A percentile compares a stretch with the other conserved stretches of the same genome.
Evolutionary conservation across 2,797 vertebrate species (phyloP).

Genomic region (Macroramphosus scolopax): DNA sequence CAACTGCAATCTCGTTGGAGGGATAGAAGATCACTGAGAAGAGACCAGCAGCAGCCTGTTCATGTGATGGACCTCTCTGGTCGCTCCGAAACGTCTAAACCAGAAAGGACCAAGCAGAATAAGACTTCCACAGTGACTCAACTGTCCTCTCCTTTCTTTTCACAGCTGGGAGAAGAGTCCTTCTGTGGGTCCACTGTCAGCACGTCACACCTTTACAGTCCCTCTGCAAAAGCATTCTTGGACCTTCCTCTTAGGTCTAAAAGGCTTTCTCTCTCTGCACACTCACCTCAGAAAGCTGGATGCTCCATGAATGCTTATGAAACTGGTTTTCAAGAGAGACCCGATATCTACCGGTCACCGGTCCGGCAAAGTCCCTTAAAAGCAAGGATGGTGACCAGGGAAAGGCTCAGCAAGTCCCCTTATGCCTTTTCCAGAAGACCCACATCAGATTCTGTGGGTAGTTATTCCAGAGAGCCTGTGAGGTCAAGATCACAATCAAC

Average conservation of each 20-base stretch:
- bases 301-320: background rate
- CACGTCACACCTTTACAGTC: constrained; percentile 7
- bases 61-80: constrained; percentile 51
- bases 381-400: constrained; percentile 3
- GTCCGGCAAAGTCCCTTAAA: constrained; percentile 52
- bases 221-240: constrained; percentile 6
- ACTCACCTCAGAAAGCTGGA: background rate
- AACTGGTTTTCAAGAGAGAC: constrained; percentile 4
- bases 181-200: background rate
- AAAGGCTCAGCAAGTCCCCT: constrained; percentile 33
- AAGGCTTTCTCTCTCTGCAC: constrained; percentile 9
- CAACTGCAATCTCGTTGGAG: constrained; percentile 25
- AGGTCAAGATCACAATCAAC: constrained; percentile 4
- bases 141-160: background rate
- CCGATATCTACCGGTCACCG: constrained; percentile 29
- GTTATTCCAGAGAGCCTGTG: constrained; percentile 2
- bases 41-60: constrained; percentile 9
- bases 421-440: constrained; percentile 29
- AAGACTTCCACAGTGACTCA: constrained; percentile 40
- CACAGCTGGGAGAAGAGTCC: background rate
- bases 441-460: background rate
- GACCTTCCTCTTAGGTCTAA: constrained; percentile 14
- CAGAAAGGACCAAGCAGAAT: constrained; percentile 7
- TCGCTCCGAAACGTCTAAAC: background rate
- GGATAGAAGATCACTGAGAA: background rate